Conservation (phyloP, 2,888 invertebrate species). For the Plagodis pulveraria region DNA sequence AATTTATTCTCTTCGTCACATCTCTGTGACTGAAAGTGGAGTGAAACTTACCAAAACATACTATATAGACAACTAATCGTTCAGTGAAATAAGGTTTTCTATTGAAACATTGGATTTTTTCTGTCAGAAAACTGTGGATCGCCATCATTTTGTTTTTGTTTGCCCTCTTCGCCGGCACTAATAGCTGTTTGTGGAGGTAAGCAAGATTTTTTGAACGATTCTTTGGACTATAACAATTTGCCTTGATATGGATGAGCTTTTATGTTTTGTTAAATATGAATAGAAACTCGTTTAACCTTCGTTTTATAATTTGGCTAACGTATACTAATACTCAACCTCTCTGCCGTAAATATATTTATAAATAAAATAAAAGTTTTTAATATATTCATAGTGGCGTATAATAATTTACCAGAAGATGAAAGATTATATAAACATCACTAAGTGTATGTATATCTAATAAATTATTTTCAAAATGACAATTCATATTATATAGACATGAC, state of each 20-base stretch:
- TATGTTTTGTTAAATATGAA: conserved; percentile 14
- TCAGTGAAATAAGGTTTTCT: conserved; percentile 34
- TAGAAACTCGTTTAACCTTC: conserved; percentile 9
- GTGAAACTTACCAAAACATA: conserved; percentile 62
- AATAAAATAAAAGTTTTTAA: no score
- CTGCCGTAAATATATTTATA: no score
- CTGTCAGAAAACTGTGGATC: conserved; percentile 46
- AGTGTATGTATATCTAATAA: no score
- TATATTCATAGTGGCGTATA: no score
- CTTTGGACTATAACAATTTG: conserved; percentile 37
- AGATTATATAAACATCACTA: no score
- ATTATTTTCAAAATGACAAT: no score
- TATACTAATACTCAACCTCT: no score
- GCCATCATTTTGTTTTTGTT: conserved; percentile 61
- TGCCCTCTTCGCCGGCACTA: conserved; percentile 66
- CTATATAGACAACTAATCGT: conserved; percentile 37
- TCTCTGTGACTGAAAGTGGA: conserved; percentile 72
- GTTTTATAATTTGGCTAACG: not conserved
- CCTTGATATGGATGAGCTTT: conserved; percentile 25
- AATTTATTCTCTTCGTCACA: conserved; percentile 74
- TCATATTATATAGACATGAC: no score
- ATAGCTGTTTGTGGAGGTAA: conserved; percentile 76
- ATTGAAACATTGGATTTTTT: conserved; percentile 43
- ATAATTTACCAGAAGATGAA: no score
- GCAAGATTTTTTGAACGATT: conserved; percentile 58